Evolutionary conservation across 2,797 vertebrate species (phyloP).

Genomic region (Morus bassanus): DNA sequence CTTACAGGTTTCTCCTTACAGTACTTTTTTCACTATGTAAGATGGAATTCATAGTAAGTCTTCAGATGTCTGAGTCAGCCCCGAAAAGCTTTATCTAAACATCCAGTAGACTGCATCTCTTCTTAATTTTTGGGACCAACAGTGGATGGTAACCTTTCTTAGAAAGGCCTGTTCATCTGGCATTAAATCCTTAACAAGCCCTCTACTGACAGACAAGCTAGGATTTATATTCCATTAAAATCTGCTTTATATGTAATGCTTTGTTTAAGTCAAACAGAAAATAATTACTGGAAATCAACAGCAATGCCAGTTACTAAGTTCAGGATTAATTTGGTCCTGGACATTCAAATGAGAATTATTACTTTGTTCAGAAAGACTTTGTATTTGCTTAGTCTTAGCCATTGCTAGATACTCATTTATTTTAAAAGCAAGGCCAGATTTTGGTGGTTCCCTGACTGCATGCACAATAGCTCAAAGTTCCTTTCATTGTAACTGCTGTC

Average conservation of each 20-base stretch:
- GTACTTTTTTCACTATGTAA: background rate
- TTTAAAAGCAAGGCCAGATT: background rate
- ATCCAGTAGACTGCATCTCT: background rate
- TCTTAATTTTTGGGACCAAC: background rate
- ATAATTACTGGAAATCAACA: background rate
- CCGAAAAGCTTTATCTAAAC: background rate
- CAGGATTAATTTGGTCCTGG: background rate
- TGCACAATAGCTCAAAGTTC: background rate
- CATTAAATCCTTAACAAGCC: background rate
- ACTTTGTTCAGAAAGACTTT: background rate
- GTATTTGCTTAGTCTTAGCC: background rate
- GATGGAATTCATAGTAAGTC: background rate
- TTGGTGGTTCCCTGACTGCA: background rate
- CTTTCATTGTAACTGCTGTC: conserved; percentile 18
- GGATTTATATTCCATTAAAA: background rate
- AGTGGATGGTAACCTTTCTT: background rate
- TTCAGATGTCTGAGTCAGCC: background rate
- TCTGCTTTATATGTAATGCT: background rate
- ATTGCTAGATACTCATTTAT: background rate
- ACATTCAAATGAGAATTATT: background rate
- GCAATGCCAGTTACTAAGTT: background rate
- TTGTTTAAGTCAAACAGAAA: background rate
- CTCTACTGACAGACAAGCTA: background rate
- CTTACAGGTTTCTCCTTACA: background rate
- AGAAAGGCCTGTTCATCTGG: background rate